phyloP scores from a whole-genome alignment of 2,888 invertebrate species.

The Serripes groenlandicus region DNA sequence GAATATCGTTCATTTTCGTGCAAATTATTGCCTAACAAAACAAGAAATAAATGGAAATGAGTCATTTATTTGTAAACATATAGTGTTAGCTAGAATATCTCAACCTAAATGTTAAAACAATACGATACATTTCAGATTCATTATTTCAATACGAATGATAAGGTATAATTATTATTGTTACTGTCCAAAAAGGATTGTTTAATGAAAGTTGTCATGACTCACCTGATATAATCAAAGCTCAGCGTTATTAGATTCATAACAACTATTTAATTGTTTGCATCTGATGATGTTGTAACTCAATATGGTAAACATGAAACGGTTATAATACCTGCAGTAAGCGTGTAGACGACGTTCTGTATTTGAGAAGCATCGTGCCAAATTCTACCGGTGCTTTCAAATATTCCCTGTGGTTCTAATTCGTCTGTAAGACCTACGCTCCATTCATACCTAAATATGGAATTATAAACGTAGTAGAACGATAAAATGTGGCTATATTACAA shows the following conservation, averaged over 20 bases:
- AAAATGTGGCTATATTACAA: too few relatives aligned
- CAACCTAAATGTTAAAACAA: background rate
- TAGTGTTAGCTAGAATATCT: background rate
- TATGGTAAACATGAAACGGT: too few relatives aligned
- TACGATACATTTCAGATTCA: background rate
- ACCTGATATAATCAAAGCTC: too few relatives aligned
- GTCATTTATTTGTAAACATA: too few relatives aligned
- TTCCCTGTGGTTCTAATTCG: slow-evolving; percentile 37
- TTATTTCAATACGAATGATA: background rate
- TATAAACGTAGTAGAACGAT: too few relatives aligned
- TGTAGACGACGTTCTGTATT: too few relatives aligned
- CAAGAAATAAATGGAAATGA: too few relatives aligned
- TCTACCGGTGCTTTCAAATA: slow-evolving; percentile 50
- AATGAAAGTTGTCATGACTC: background rate
- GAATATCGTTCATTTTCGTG: slow-evolving; percentile 49
- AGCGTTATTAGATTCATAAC: too few relatives aligned
- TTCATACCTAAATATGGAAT: slow-evolving; percentile 62
- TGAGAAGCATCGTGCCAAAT: slow-evolving; percentile 64
- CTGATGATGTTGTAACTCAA: too few relatives aligned
- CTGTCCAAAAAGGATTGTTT: background rate
- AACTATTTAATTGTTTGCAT: too few relatives aligned
- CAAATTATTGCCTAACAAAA: too few relatives aligned
- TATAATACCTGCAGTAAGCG: too few relatives aligned
- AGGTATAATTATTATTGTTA: background rate
- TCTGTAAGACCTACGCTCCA: slow-evolving; percentile 59